These are phyloP conservation scores for Myxocyprinus asiaticus DNA, from an alignment of 2,113 vertebrate species.

Conservation along the genomic window DNA sequence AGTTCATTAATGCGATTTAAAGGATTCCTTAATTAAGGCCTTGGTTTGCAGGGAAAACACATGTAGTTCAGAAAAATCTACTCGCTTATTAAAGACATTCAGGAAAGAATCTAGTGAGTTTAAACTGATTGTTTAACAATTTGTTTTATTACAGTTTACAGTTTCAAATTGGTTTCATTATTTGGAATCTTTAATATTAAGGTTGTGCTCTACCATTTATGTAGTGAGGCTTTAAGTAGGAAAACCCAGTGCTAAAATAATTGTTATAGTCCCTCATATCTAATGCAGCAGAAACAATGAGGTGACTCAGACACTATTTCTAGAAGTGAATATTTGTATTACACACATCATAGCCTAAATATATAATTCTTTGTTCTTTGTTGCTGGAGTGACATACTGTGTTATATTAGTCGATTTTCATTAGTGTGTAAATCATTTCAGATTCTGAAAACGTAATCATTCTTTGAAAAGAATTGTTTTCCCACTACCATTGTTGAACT, in stretches of 20 bases:
- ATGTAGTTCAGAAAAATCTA: conserved; percentile 11
- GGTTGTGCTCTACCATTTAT: neutral
- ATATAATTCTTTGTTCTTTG: conserved; percentile 45
- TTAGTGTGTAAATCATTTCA: conserved; percentile 29
- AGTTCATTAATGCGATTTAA: conserved; percentile 38
- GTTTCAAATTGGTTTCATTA: neutral
- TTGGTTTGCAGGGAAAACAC: too few species aligned
- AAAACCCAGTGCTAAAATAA: neutral
- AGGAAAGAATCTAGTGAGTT: neutral
- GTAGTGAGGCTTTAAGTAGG: neutral
- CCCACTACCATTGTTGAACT: conserved; percentile 55
- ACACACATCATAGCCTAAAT: conserved; percentile 41
- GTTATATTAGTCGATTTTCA: conserved; percentile 32
- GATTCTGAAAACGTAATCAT: conserved; percentile 20
- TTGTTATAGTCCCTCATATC: conserved; percentile 4
- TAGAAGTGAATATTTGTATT: conserved; percentile 29
- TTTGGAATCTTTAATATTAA: too few species aligned
- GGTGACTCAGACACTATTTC: conserved; percentile 37
- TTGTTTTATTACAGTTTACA: conserved; percentile 1
- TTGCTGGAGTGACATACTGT: conserved; percentile 13
- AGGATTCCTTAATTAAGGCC: conserved; percentile 35
- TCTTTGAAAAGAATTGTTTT: conserved; percentile 51
- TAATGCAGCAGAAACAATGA: conserved; percentile 40
- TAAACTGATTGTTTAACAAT: neutral
- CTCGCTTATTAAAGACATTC: conserved; percentile 4